Evolutionary conservation across 2,888 invertebrate species (phyloP), one percentile per base, ranked within the genome.

Genomic region (Capitulum mitella): DNA sequence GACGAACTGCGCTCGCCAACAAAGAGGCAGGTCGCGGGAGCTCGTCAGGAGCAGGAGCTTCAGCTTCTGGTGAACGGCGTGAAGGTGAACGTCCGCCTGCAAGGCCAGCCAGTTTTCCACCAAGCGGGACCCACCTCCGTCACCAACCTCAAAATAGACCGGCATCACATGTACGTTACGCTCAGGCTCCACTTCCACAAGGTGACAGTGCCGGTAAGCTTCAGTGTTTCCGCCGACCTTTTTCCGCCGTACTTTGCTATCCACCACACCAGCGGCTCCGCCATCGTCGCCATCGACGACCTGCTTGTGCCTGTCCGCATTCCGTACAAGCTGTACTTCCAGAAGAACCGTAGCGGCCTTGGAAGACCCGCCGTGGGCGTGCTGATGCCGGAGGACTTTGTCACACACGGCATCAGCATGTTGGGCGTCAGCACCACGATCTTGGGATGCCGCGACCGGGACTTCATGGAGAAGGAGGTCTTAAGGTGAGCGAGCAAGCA

Each of bases 201-300:
- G 22, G 26, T 70, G 3, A 37, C 22, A 19, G 70, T 70, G 8
- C 70, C 70, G 6, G 5, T 70, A 3, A 70, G 37, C 37, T 70
- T 37, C 37, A 70, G 70, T 37, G 70, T 37, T 6, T 1, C 3
- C 5, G 70, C 70, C 22, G 70, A 70, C 70, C 37, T 70, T 0
- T 70, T 70, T 32, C 70, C 70, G 37, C 70, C 70, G 26, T 70
- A 34, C 37, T 70, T 70, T 22, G 19, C 70, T 12, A 37, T 70
- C 5, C 34, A 37, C 2, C 19, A 32, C 12, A 1, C 22, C 6
- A 22, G 70, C 37, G 70, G 70, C 37, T 32, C 34, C 19, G 70
- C 70, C 22, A 19, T 19, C 22, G 37, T 70, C 19, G 37, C 3
- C 22, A 22, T 70, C 22, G 70, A 10, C 22, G 22, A 37, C 1